phyloP scores from a whole-genome alignment of 1,140 invertebrate genomes.

The Mycetomoellerius zeteki region DNA sequence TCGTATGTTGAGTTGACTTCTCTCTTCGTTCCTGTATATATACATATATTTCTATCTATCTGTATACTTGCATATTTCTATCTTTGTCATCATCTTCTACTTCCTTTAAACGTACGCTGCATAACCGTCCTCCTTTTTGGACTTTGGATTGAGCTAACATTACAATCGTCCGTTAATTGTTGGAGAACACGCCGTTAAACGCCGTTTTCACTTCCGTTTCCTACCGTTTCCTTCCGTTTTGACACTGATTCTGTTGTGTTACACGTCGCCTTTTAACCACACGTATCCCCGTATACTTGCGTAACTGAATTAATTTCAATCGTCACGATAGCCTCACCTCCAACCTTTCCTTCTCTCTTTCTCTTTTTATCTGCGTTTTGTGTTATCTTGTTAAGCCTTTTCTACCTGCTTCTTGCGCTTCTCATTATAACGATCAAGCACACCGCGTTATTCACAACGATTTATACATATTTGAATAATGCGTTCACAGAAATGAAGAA shows the following conservation, averaged over 20 bases:
- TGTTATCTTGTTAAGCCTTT: background rate
- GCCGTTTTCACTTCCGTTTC: conserved; percentile 33
- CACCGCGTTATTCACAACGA: background rate
- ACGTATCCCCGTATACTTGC: conserved; percentile 16
- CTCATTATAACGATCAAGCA: conserved; percentile 24
- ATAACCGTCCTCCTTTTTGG: conserved; percentile 32
- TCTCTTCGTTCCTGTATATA: conserved; percentile 56
- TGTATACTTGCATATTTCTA: conserved; percentile 53
- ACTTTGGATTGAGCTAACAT: conserved; percentile 57
- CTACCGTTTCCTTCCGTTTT: conserved; percentile 31
- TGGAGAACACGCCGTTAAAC: conserved; percentile 9
- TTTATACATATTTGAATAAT: background rate
- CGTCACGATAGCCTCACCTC: background rate
- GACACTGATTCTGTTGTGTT: conserved; percentile 2
- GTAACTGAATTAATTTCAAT: conserved; percentile 24
- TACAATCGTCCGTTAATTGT: conserved; percentile 71
- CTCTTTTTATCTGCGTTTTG: conserved; percentile 71
- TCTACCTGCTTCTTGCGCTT: conserved; percentile 16
- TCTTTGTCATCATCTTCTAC: conserved; percentile 42
- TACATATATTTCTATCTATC: conserved; percentile 24
- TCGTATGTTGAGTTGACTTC: conserved; percentile 66
- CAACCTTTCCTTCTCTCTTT: background rate
- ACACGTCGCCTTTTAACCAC: conserved; percentile 5
- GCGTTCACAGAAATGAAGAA: background rate
- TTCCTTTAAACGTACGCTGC: conserved; percentile 49